Evolutionary conservation across 2,113 vertebrate genomes (phyloP), one percentile per base, ranked within the genome.

Genomic region (Grammomys dolichurus): DNA sequence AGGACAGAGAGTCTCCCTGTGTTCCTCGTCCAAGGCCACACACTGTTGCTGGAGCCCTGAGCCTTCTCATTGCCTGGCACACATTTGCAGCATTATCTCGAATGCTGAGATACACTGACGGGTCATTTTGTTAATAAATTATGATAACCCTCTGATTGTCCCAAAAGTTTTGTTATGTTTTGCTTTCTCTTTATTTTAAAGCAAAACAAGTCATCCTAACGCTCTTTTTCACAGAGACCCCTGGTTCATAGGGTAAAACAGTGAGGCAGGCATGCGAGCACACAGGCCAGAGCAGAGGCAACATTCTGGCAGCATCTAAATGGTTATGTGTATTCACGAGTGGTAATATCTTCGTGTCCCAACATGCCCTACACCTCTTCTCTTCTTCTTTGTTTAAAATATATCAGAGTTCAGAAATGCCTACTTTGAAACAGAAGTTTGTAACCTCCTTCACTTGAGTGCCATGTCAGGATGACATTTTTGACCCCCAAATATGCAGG

Each of bases 1-100:
- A 89, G 91, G 86, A 97, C 95, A 97, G 97, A 97, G 97, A 92
- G 76, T 60, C 56, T 80, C 92, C 92, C 93, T 98, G 95, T 97
- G 80, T 43, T 88, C 89, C 89, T 95, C 51, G 54, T 69, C 92
- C 95, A 95, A 95, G 96, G 96, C 94, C 91, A 87, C 94, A 93
- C 93, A 96, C 96, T 87, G 84, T 75, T 87, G 92, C 92, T 93
- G 94, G 95, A 60, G 72, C 95, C 82, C 93, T 87, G 95, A 93
- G 97, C 86, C 60, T 60, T 81, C 90, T 36, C 60, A 88, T 93
- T 60, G 60, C 85, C 77, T n/a, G 93, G 43, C 87, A 86, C 94
- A 95, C 46, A 78, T 73, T 96, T 46, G 63, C 54, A 14, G 40
- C 48, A 0, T 51, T 84, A 87, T 91, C 90, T 17, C 33, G 43